phyloP scores from a whole-genome alignment of 2,797 vertebrate genomes.

The Pipistrellus pygmaeus region DNA sequence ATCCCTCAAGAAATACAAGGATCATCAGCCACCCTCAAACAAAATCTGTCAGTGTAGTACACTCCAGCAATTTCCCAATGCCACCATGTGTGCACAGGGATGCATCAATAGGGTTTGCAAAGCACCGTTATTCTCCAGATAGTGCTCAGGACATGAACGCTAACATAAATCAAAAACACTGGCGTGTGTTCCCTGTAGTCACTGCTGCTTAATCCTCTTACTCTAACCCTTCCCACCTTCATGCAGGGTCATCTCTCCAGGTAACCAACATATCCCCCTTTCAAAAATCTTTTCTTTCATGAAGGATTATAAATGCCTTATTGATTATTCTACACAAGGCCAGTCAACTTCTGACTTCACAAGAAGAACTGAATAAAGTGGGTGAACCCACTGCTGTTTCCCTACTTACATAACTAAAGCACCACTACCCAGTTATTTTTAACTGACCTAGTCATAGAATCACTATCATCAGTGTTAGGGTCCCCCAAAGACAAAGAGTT shows the following conservation, averaged over 20 bases:
- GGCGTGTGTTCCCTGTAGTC: slow-evolving; percentile 72
- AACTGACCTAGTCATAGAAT: slow-evolving; percentile 25
- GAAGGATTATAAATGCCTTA: slow-evolving; percentile 81
- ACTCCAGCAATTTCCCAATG: slow-evolving; percentile 20
- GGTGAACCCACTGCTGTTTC: slow-evolving; percentile 60
- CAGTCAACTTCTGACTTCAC: slow-evolving; percentile 80
- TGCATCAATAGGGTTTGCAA: slow-evolving; percentile 67
- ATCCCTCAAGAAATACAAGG: slow-evolving; percentile 17
- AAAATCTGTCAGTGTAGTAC: neutral
- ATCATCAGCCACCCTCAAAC: neutral
- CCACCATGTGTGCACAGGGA: neutral
- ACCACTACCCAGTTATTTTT: slow-evolving; percentile 45
- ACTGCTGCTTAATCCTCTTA: slow-evolving; percentile 77
- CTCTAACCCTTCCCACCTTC: slow-evolving; percentile 76
- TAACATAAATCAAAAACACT: slow-evolving; percentile 79
- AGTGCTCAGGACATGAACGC: slow-evolving; percentile 65
- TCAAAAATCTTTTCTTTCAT: slow-evolving; percentile 80
- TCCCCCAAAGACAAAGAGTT: neutral
- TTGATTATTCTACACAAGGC: slow-evolving; percentile 81
- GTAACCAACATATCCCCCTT: slow-evolving; percentile 74
- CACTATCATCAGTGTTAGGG: neutral
- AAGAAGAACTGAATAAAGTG: slow-evolving; percentile 65
- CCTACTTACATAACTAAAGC: slow-evolving; percentile 53
- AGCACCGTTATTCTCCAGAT: slow-evolving; percentile 74
- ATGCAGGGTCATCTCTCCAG: slow-evolving; percentile 78